Evolutionary conservation across 2,113 vertebrate species (phyloP), one percentile per base, ranked within the genome.

Genomic region (Pelmatolapia mariae): DNA sequence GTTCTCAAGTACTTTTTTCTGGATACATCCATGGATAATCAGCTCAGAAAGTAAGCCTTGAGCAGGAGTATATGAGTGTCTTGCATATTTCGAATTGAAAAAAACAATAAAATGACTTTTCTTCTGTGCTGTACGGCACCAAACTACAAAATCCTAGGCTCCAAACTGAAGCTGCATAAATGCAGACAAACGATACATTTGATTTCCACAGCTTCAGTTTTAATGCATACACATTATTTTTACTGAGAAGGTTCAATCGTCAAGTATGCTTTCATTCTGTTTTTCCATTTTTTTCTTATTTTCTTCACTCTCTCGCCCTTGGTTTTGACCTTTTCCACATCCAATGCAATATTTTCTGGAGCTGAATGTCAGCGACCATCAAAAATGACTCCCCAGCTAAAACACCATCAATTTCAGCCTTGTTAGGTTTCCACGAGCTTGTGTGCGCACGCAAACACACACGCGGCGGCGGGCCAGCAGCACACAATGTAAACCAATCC

Each of bases 401-500:
- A 93, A 86, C 52, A 10, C 83, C 87, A 90, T 95, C 91, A 91
- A 91, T 93, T 93, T 92, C 92, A 94, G 84, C 91, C 94, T 93
- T 93, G 90, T 96, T 95, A 92, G 90, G 66, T 80, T 83, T 59
- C 57, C 52, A 8, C 10, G 9, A 82, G 73, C 71, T 47, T 19
- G 43, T 56, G 53, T 12, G 36, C 45, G 78, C 86, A 73, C 87
- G 29, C 66, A 68, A 80, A 53, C 89, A 80, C 90, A 80, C 89
- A 82, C 1, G 6, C 85, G 52, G 82, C 22, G 26, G 43, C 31
- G 22, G 50, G 63, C 82, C 89, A 56, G 43, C 76, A 56, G 88
- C 87, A 83, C 82, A 92, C 91, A 90, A 83, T 89, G 93, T 93
- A 93, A 95, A 93, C 91, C 93, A 86, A 94, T 93, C 94, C 78